Evolutionary conservation across 2,888 invertebrate species (phyloP), one percentile per base, ranked within the genome.

Genomic region (Drosophila peninsularis): DNA sequence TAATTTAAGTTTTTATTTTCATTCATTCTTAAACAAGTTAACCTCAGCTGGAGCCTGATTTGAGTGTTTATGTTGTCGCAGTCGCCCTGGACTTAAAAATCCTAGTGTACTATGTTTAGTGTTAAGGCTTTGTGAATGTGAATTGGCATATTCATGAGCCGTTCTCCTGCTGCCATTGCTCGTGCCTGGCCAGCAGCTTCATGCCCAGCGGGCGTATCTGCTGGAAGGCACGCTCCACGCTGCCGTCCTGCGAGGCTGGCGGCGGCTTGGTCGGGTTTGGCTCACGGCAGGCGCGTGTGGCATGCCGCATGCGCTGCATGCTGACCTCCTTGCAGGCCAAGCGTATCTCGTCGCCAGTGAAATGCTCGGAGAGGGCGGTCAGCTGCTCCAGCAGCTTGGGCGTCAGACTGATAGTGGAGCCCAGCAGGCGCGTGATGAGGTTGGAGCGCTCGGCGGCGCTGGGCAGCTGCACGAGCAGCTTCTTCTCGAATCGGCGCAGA

Each of bases 341-440:
- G 85, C 96, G 96, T 53, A 98, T 94, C 90, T 98, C 98, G 13
- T 97, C 97, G 0, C 98, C 97, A 0, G 98, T 97, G 90, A 97
- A 98, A 5, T 96, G 95, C 14, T 95, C 94, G 0, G 96, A 96
- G 58, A 92, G 90, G 5, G 91, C 80, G 0, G 95, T 93, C 75
- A 96, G 84, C 36, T 92, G 90, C 19, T 93, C 90, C n/a, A 91
- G 58, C 37, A 84, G 60, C 1, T 75, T 65, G 1, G 72, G 44
- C 0, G 92, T 71, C 37, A 90, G 70, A 0, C 77, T 71, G 5
- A 89, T 41, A 0, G 49, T 57, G 0, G 66, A 17, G 27, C 82
- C 93, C 5, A 96, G 91, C 80, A 94, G 94, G 55, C 93, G 94
- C 70, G 94, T 91, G 76, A 98, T 95, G 82, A 98, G 94, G 39